Base-by-base conservation (phyloP, 2,797 vertebrate genomes). In the Hydrophis major region DNA sequence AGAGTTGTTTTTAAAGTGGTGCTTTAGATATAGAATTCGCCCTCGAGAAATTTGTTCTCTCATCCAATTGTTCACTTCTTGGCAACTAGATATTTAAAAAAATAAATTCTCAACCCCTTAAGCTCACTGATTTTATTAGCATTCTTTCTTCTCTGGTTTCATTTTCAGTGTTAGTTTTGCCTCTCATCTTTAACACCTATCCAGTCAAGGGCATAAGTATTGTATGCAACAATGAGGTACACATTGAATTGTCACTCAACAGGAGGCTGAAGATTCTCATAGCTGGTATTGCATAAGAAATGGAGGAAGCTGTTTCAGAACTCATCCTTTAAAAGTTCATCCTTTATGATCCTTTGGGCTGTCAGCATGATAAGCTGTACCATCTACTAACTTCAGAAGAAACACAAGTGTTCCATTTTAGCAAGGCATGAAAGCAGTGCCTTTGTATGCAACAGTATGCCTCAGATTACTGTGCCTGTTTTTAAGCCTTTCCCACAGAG, bases 401-500 rank as follows among this genome's bases (percentile, higher is more conserved):
- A 93, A 83, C 59, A 61, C 47, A 57, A 32, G 14, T 28, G 13
- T 28, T 74, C 18, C 28, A 60, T 90, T 83, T 91, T 60, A 91
- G 56, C 20, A 42, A 16, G 53, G 28, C 22, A 42, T 20, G 47
- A 88, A 14, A 61, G 59, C 4, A 61, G 28, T 6, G 14, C 10
- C 42, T 88, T 93, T 60, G 20, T 88, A 50, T 60, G 42, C 59
- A 53, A 78, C 78, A 61, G 59, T 93, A 78, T 88, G 90, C 25
- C 47, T 78, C 61, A 50, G 53, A 93, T 93, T 66, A 87, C 22
- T 55, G 20, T 28, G 7, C 32, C 60, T n/a, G 47, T 74, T 57
- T 90, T 83, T 91, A 91, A 78, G 83, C 28, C 63, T 91, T 91
- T 88, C 63, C 69, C n/a, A 28, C 12, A 60, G 89, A 78, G 86